These are phyloP conservation scores for Sebastolobus alascanus DNA, from an alignment of 2,797 vertebrate species.

Conservation along the genomic window DNA sequence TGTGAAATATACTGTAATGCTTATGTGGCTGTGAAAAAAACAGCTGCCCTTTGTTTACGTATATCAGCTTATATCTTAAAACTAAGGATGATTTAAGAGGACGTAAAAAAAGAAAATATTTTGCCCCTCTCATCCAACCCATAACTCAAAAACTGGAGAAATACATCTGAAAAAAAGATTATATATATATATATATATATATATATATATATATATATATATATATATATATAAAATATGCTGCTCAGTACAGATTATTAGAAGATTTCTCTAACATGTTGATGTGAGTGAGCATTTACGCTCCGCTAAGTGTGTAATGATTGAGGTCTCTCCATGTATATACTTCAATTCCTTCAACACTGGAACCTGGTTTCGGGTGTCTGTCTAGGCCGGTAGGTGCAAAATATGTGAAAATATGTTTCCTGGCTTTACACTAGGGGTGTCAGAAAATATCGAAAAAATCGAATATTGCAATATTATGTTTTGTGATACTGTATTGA, in stretches of 20 bases:
- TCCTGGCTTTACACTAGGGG: too few species aligned
- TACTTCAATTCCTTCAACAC: conserved; percentile 3
- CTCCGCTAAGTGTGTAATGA: conserved; percentile 54
- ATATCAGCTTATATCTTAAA: conserved; percentile 33
- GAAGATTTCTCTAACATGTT: conserved; percentile 28
- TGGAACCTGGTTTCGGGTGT: background rate
- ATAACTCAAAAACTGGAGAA: conserved; percentile 47
- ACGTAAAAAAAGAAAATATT: conserved; percentile 12
- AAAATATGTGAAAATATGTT: background rate
- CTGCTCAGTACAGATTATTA: conserved; percentile 45
- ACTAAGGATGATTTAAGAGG: conserved; percentile 42
- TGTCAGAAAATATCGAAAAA: too few species aligned
- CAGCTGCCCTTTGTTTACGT: conserved; percentile 3
- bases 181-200: too few species aligned
- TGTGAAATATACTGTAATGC: conserved; percentile 60
- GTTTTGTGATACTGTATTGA: too few species aligned
- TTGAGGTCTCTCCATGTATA: conserved; percentile 14
- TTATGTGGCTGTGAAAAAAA: conserved; percentile 25
- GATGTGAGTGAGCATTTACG: background rate
- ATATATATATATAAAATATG: too few species aligned
- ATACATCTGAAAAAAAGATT: conserved; percentile 40
- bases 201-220: too few species aligned
- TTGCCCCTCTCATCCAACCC: conserved; percentile 31
- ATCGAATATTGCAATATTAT: too few species aligned
- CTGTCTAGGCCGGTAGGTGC: background rate